phyloP scores from a whole-genome alignment of 2,797 vertebrate genomes.

The Leptodactylus fallax region DNA sequence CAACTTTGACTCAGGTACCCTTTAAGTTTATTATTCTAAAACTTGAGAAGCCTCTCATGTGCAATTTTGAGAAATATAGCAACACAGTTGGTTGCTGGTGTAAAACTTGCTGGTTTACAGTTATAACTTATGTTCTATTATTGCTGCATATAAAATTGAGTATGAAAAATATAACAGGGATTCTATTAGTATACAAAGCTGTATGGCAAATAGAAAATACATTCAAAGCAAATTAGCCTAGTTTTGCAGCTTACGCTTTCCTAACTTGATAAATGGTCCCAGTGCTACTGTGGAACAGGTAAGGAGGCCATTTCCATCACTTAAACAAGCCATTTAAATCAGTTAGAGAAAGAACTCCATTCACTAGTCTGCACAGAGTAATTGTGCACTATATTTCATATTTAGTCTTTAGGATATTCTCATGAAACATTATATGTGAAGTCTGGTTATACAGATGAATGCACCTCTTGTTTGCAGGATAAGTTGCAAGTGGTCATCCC shows the following conservation, averaged over 20 bases:
- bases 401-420: constrained; percentile 23
- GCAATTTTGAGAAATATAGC: background rate
- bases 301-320: constrained; percentile 59
- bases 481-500: background rate
- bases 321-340: constrained; percentile 59
- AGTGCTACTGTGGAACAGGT: constrained; percentile 55
- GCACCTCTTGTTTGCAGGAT: constrained; percentile 7
- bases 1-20: too few relatives aligned
- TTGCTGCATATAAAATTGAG: background rate
- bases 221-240: constrained; percentile 36
- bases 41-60: background rate
- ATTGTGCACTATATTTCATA: constrained; percentile 32
- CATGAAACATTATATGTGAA: constrained; percentile 28
- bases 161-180: constrained; percentile 4
- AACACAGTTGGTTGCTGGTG: too few relatives aligned
- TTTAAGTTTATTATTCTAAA: background rate
- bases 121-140: background rate
- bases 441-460: constrained; percentile 9
- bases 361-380: constrained; percentile 31
- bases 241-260: constrained; percentile 26
- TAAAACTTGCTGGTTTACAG: background rate
- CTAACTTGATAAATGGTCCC: constrained; percentile 58
- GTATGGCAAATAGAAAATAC: constrained; percentile 30
- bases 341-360: constrained; percentile 41
- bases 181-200: constrained; percentile 40